These are phyloP conservation scores for Ricordea florida DNA, from an alignment of 92 coral and sea anemone species.

Conservation along the genomic window DNA sequence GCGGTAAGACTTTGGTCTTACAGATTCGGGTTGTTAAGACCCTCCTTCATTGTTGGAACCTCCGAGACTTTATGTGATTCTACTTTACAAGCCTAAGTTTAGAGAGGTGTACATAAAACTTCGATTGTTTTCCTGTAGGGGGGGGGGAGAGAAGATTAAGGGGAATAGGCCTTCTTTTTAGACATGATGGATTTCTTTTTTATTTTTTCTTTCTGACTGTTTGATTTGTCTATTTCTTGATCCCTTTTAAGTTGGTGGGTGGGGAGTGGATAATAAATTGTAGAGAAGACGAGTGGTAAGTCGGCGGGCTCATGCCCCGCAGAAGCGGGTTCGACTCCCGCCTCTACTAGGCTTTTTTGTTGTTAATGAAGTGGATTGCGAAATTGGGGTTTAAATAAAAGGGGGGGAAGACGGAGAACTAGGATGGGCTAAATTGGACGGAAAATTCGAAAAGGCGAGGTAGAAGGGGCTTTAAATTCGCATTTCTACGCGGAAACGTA, in stretches of 20 bases:
- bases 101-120: no score
- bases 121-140: background rate
- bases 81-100: conserved; percentile 55
- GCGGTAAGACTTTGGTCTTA: no score
- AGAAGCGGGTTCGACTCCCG: conserved; percentile 92
- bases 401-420: conserved; percentile 72
- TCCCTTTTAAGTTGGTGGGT: background rate
- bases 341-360: conserved; percentile 61
- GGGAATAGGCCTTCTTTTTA: background rate
- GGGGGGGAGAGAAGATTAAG: background rate
- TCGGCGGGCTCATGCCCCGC: conserved; percentile 91
- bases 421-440: conserved; percentile 78
- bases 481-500: conserved; percentile 73
- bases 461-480: conserved; percentile 73
- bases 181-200: no score
- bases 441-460: conserved; percentile 71
- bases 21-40: no score
- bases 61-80: conserved; percentile 87
- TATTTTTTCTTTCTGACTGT: no score
- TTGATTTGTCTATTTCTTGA: background rate
- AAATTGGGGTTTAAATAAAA: conserved; percentile 14
- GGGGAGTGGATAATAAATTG: background rate
- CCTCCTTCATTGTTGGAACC: conserved; percentile 82
- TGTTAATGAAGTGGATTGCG: background rate
- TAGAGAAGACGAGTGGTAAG: conserved; percentile 84